Percentiles rank a stretch among this genome's conserved stretches.
Conservation (phyloP, 2,888 invertebrate species). For the Synergus umbraculus region DNA sequence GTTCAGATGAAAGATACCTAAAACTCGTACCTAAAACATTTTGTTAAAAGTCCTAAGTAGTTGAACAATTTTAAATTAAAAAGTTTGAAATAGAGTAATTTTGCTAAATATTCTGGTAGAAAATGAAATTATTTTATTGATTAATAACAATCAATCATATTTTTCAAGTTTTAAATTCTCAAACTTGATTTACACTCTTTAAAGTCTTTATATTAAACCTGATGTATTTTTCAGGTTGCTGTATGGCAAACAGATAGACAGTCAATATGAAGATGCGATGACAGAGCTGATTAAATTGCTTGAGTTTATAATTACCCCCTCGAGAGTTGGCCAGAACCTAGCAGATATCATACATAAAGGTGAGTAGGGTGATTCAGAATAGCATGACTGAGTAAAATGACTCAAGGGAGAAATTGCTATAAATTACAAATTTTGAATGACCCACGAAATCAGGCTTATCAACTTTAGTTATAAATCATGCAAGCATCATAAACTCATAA, state of each 20-base stretch:
- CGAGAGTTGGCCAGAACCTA: not conserved
- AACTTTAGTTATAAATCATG: not conserved
- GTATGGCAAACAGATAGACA: not conserved
- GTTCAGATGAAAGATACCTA: too few relatives aligned
- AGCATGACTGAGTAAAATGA: not conserved
- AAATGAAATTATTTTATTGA: too few relatives aligned
- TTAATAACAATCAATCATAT: not conserved
- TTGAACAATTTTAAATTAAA: too few relatives aligned
- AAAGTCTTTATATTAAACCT: too few relatives aligned
- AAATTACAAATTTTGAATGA: not conserved
- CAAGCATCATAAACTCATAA: not conserved
- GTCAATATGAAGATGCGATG: not conserved
- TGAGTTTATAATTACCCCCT: not conserved
- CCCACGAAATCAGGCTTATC: not conserved
- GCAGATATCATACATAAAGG: not conserved
- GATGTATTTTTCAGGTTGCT: not conserved
- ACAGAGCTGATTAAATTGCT: not conserved
- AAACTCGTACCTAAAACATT: too few relatives aligned
- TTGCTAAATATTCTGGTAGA: too few relatives aligned
- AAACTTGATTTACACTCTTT: not conserved
- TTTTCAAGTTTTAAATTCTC: not conserved
- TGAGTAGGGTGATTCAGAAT: not conserved
- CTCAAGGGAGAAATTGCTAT: conserved; percentile 1
- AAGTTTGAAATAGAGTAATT: too few relatives aligned
- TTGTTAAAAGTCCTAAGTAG: too few relatives aligned